These are phyloP conservation scores for Habroteleia sp. DNA, from an alignment of 2,888 invertebrate genomes.

Conservation along the genomic window DNA sequence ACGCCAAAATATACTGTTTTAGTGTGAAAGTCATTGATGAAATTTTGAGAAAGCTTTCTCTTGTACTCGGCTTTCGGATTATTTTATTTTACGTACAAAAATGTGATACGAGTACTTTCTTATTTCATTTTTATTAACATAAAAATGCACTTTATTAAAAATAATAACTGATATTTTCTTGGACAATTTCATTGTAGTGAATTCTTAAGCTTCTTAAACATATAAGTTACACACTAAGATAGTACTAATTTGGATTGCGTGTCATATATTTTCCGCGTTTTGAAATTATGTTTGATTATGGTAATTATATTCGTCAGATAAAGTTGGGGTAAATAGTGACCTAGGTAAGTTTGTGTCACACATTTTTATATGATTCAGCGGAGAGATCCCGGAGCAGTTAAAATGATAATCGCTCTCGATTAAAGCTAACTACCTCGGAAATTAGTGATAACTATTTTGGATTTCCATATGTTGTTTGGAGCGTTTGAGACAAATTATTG, in stretches of 20 bases:
- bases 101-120: no score
- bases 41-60: no score
- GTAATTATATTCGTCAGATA: conserved; percentile 37
- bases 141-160: conserved; percentile 4
- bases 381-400: conserved; percentile 8
- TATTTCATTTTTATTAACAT: background rate
- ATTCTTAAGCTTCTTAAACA: conserved; percentile 1
- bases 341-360: conserved; percentile 22
- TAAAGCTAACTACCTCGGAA: conserved; percentile 17
- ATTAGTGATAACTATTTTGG: conserved; percentile 26
- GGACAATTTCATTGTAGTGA: background rate
- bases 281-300: conserved; percentile 41
- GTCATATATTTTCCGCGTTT: conserved; percentile 15
- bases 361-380: conserved; percentile 14
- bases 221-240: background rate
- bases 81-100: no score
- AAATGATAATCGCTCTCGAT: conserved; percentile 30
- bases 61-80: no score
- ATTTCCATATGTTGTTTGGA: conserved; percentile 11
- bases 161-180: conserved; percentile 6
- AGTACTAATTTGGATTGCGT: conserved; percentile 27
- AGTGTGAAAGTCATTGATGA: no score
- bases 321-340: conserved; percentile 23
- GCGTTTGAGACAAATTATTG: background rate
- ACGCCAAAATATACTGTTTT: no score